Evolutionary conservation across 2,113 vertebrate genomes (phyloP), one percentile per base, ranked within the genome.

Genomic region (Gnathonemus longibarbis): DNA sequence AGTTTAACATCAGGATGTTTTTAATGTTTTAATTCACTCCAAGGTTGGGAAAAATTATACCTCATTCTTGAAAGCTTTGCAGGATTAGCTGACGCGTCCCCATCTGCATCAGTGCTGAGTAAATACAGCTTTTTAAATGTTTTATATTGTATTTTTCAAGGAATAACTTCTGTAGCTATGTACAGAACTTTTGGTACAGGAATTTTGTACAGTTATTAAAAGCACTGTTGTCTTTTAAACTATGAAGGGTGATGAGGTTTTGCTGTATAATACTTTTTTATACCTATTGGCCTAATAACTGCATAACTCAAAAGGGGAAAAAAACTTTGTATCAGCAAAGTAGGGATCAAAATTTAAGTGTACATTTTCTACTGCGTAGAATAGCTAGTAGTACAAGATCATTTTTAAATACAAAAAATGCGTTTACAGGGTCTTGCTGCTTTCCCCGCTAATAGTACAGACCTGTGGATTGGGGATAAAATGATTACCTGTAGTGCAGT

Each of bases 321-420:
- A 92, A 87, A 93, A 92, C 85, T 95, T 94, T 90, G 93, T 93
- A 92, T 90, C 90, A 92, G 88, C n/a, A 77, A 89, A 94, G 88
- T 92, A 93, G 95, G 93, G 93, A 96, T 95, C 89, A 90, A 52
- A 80, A 86, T 95, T 94, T 94, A 94, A 91, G 91, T 95, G 93
- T 92, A 93, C 92, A 89, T 95, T 97, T 97, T 97, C 96, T 97
- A 97, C 96, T 96, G 93, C 96, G 95, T 95, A 96, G 95, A 96
- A 97, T 95, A 96, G 95, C 89, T 50, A 77, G 50, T 89, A 88
- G 91, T 92, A 93, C 89, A 92, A 11, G 93, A 92, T 93, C 88
- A 91, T 93, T 94, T 96, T 92, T 80, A 42, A 80, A 84, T 88
- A 90, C 85, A 93, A 93, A 88, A 92, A 31, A 70, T 70, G 89